Evolutionary conservation across 1,140 invertebrate genomes (phyloP), one percentile per base, ranked within the genome.

Genomic region (Drosophila arizonae): DNA sequence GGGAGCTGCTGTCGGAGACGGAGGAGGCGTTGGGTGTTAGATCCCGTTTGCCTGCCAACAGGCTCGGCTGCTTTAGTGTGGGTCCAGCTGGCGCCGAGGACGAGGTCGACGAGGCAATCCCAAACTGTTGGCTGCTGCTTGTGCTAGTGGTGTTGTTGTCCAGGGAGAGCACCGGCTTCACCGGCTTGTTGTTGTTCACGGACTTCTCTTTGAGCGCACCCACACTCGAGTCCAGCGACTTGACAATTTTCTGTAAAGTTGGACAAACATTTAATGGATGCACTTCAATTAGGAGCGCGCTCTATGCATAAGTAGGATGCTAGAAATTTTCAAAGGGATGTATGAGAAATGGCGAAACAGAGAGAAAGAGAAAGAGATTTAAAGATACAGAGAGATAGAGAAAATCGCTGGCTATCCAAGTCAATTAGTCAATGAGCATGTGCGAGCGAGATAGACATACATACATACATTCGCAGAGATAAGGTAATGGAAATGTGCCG

Each of bases 131-230:
- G 61, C 39, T 24, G 74, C 8, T 52, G 54, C 28, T 1, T 58
- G 33, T 57, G 60, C 50, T 10, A 51, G 45, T 10, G 51, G 46
- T 86, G 72, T 33, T 73, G 68, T 68, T 90, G 54, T 91, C 90
- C 45, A 91, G 60, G 4, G 90, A 91, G 11, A 91, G 72, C 33
- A 91, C 57, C 24, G 90, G 86, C 69, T 90, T 89, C 17, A 91
- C 77, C 36, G 89, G 90, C 75, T 91, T 91, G 74, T 91, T 91
- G 57, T 91, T 91, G 72, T 91, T 91, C 26, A 89, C 77, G 43
- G 84, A 46, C 69, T 90, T 91, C 46, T 91, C 90, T 71, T 88
- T 90, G 46, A 84, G 69, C 51, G 75, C 26, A 0, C 33, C 33
- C 11, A 24, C 72, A 39, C 67, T 75, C 24, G 90, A 85, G 79